Base-by-base conservation (phyloP, 2,113 vertebrate species). In the Centropus bengalensis region DNA sequence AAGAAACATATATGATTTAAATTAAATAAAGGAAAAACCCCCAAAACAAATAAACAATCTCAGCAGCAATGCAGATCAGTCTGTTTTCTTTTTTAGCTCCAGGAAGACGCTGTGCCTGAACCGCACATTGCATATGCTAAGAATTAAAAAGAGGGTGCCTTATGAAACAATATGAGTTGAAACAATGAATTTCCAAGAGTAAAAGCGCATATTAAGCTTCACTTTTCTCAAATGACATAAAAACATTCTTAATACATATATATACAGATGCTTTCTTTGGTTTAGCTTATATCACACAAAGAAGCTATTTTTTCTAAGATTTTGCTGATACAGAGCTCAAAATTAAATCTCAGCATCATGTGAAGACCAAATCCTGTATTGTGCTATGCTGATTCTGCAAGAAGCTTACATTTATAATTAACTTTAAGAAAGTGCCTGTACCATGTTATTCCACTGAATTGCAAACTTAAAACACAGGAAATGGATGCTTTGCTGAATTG, bases 391-490 rank as follows among this genome's bases (percentile, higher is more conserved):
- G 26, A 86, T 54, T 66, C 38, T 47, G 55, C 0, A 3, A 33
- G 33, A 76, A 79, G 38, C 30, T 84, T 22, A 40, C 7, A 23
- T 63, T 38, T 64, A 28, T 47, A 86, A 86, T 59, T 40, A 69
- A n/a, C 14, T 70, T 81, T 33, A 33, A 64, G 12, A 18, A 76
- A 73, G n/a, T 7, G 13, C 13, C 78, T 0, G 0, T 12, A 68
- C 10, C 2, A 20, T 6, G 0, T 22, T 54, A 58, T 81, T 64
- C 67, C 56, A 67, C 19, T 14, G 28, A 79, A 69, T 10, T 19
- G 44, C 47, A 60, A 76, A 79, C 33, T 20, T 26, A 73, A 86
- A 71, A 44, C 56, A 49, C 26, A 67, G 47, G 0, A 4, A 90
- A 58, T 1, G 28, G 24, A 33, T 17, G 32, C 40, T 77, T 62